A percentile compares a stretch with the other conserved stretches of the same genome.
These are phyloP conservation scores for Parasteatoda lunata DNA, from an alignment of 2,888 invertebrate genomes.

Conservation along the genomic window DNA sequence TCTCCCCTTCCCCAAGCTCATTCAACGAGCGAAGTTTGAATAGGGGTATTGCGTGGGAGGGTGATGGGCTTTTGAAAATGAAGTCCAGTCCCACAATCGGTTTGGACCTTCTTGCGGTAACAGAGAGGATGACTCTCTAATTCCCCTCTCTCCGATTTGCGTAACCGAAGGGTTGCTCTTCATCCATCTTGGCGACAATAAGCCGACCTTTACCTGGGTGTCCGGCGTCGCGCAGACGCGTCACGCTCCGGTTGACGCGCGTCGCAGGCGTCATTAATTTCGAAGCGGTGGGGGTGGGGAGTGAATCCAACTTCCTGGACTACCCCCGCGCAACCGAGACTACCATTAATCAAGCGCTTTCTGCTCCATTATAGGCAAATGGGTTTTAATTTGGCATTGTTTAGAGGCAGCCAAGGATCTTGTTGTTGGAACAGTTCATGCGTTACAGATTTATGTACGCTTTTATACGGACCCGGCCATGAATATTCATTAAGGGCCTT, in stretches of 20 bases:
- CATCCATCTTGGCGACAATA: constrained; percentile 64
- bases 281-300: constrained; percentile 10
- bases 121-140: constrained; percentile 14
- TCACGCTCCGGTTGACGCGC: constrained; percentile 56
- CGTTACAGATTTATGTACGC: constrained; percentile 68
- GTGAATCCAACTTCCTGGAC: constrained; percentile 7
- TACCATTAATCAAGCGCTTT: constrained; percentile 69
- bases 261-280: constrained; percentile 66
- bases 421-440: constrained; percentile 69
- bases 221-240: constrained; percentile 58
- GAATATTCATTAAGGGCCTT: constrained; percentile 70
- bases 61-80: neutral
- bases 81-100: constrained; percentile 40
- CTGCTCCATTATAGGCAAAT: constrained; percentile 68
- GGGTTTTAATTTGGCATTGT: constrained; percentile 69
- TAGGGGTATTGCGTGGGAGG: neutral
- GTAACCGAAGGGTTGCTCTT: constrained; percentile 51
- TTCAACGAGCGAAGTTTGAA: no score
- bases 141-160: constrained; percentile 44
- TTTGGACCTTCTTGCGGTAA: constrained; percentile 26
- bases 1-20: neutral
- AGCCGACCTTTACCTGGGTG: constrained; percentile 57
- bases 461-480: constrained; percentile 67
- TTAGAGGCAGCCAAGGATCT: constrained; percentile 57
- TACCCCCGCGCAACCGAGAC: constrained; percentile 53